phyloP scores from a whole-genome alignment of 2,113 vertebrate species.

The Charadrius vociferus region DNA sequence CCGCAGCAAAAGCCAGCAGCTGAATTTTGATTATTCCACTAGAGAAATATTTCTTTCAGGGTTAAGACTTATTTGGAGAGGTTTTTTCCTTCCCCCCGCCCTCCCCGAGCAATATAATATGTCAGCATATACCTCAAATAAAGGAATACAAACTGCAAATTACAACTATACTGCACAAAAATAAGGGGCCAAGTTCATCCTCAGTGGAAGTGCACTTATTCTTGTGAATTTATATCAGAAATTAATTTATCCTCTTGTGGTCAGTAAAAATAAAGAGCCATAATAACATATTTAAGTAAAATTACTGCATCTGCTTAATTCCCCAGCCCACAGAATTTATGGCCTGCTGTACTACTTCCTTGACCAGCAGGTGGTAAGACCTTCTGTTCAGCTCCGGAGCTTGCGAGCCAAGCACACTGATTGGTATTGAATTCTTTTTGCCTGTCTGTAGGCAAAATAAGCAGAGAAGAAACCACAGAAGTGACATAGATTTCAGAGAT shows the following conservation, averaged over 20 bases:
- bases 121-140: not conserved
- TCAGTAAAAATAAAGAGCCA: not conserved
- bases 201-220: not conserved
- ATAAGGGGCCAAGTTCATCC: not conserved
- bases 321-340: constrained; percentile 5
- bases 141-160: not conserved
- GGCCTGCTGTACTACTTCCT: not conserved
- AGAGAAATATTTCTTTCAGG: constrained; percentile 38
- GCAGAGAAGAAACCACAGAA: not conserved
- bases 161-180: not conserved
- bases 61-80: constrained; percentile 1
- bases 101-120: not conserved
- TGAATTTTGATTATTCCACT: constrained; percentile 61
- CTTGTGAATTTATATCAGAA: not conserved
- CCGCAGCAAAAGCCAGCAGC: constrained; percentile 55
- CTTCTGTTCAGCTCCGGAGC: constrained; percentile 24
- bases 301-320: constrained; percentile 54
- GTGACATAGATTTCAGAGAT: not conserved
- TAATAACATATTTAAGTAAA: constrained; percentile 20
- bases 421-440: not conserved
- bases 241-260: not conserved
- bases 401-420: not conserved
- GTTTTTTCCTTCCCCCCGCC: too few species aligned
- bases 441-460: not conserved
- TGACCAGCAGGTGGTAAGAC: constrained; percentile 60